These are phyloP conservation scores for Glyphotaelius pellucidus DNA, from an alignment of 2,888 invertebrate genomes.

Conservation along the genomic window DNA sequence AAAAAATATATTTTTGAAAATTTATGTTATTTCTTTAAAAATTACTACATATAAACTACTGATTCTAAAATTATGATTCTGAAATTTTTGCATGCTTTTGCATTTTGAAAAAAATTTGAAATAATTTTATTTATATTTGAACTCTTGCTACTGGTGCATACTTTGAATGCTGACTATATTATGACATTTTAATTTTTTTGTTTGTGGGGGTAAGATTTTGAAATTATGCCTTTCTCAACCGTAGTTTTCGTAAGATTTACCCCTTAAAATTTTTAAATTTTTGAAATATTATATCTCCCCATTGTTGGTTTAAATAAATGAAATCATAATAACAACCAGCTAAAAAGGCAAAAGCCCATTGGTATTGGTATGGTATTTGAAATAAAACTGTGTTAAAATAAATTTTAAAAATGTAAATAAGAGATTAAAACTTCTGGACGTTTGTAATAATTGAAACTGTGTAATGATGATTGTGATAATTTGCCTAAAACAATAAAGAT, in stretches of 20 bases:
- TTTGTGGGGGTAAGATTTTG: slow-evolving; percentile 25
- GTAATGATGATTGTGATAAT: not conserved
- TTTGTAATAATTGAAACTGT: not conserved
- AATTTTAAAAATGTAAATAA: not conserved
- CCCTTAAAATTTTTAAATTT: not conserved
- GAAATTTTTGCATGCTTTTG: slow-evolving; percentile 27
- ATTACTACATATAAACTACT: not conserved
- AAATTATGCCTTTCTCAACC: slow-evolving; percentile 5
- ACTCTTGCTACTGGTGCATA: slow-evolving; percentile 6
- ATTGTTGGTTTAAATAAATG: not conserved
- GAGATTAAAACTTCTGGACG: not conserved
- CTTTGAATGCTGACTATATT: not conserved
- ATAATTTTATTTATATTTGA: slow-evolving; percentile 26
- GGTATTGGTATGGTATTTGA: not conserved
- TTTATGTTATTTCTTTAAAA: not conserved
- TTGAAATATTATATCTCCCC: not conserved
- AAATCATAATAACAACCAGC: slow-evolving; percentile 9
- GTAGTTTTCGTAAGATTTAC: slow-evolving; percentile 45
- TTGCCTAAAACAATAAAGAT: not conserved
- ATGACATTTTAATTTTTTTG: not conserved
- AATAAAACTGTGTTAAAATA: not conserved
- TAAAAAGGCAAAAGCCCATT: slow-evolving; percentile 28
- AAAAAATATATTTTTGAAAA: not conserved
- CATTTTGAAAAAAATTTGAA: slow-evolving; percentile 38
- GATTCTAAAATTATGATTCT: not conserved